Percentiles rank a stretch among this genome's conserved stretches.
phyloP scores from a whole-genome alignment of 2,113 vertebrate species.

The Phrynosoma blainvillii region DNA sequence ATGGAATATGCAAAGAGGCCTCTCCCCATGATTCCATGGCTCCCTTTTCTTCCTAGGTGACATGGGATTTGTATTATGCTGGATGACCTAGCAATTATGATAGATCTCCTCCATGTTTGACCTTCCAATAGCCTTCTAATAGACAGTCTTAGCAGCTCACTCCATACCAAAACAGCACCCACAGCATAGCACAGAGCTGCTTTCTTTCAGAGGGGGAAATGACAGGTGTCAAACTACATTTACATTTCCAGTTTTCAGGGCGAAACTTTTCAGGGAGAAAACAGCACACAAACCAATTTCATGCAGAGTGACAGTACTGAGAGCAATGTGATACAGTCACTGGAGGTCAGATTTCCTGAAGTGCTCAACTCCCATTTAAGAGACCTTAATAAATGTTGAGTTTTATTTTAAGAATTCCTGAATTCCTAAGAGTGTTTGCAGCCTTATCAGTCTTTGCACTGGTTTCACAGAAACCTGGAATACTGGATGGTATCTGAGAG shows the following conservation, averaged over 20 bases:
- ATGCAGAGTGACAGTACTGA: constrained; percentile 33
- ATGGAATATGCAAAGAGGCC: neutral
- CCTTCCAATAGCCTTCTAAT: neutral
- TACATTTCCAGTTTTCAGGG: constrained; percentile 16
- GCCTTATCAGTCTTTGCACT: neutral
- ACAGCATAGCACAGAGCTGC: neutral
- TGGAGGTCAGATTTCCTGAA: constrained; percentile 30
- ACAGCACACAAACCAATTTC: constrained; percentile 48
- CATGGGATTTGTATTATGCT: neutral
- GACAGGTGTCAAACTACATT: neutral
- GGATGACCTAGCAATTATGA: neutral
- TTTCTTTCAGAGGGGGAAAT: neutral
- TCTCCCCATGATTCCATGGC: rapidly evolving
- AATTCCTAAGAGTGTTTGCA: neutral
- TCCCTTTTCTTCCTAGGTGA: neutral
- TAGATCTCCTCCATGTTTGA: neutral
- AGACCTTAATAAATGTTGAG: neutral
- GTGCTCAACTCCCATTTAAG: constrained; percentile 1
- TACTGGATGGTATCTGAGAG: neutral
- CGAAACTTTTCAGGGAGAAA: constrained; percentile 9
- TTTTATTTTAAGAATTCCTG: constrained; percentile 2
- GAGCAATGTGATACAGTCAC: rapidly evolving
- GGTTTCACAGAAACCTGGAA: neutral
- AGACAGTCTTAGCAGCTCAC: neutral
- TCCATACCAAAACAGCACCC: rapidly evolving